phyloP scores from a whole-genome alignment of 2,888 invertebrate genomes.

The Epirrhoe alternata region DNA sequence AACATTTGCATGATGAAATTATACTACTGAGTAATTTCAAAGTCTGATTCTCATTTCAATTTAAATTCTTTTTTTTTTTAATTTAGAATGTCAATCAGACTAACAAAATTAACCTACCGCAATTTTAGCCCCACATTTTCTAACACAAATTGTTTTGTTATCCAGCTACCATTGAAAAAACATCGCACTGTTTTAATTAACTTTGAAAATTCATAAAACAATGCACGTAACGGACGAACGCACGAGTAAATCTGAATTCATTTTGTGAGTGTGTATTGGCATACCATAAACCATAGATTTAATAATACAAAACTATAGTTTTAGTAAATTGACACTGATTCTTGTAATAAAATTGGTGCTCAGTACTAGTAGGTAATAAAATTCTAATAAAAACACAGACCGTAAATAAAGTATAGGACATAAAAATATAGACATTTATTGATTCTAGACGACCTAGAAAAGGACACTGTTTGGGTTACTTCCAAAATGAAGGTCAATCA shows the following conservation, averaged over 20 bases:
- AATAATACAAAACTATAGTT: constrained; percentile 10
- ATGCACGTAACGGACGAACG: constrained; percentile 38
- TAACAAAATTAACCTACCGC: not conserved
- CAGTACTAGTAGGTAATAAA: not conserved
- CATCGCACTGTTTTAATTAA: constrained; percentile 39
- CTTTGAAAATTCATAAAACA: constrained; percentile 42
- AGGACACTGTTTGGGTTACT: not conserved
- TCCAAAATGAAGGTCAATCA: too few species aligned
- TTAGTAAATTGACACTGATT: not conserved
- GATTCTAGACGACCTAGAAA: not conserved
- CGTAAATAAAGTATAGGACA: not conserved
- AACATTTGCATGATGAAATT: too few species aligned
- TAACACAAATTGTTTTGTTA: constrained; percentile 4
- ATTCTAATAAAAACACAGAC: not conserved
- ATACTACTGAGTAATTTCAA: too few species aligned
- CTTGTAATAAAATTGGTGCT: not conserved
- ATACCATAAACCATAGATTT: constrained; percentile 6
- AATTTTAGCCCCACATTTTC: not conserved
- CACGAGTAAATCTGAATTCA: constrained; percentile 41
- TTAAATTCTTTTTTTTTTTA: not conserved
- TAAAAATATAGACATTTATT: not conserved
- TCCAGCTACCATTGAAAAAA: constrained; percentile 22
- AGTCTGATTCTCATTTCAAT: too few species aligned
- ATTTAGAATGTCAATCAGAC: not conserved
- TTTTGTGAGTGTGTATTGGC: constrained; percentile 38